Base-by-base conservation (phyloP, 2,797 vertebrate genomes). In the Chelmon rostratus region DNA sequence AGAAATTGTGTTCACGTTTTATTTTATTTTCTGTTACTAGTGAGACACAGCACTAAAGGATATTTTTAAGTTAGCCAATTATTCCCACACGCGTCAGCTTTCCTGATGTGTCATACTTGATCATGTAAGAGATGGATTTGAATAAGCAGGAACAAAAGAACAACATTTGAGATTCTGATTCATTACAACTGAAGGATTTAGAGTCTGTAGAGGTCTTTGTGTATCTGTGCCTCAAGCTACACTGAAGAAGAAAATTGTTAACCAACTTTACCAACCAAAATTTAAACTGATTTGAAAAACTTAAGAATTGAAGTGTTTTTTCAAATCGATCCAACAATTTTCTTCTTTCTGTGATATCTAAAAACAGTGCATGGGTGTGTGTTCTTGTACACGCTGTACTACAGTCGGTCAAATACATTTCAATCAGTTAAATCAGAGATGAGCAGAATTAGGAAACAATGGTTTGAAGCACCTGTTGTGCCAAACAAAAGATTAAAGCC, bases 191-290 rank as follows among this genome's bases (percentile, higher is more conserved):
- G 7, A 53, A 25, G 16, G 12, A n/a, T 15, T 54, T 28, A 5
- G 6, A 12, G 40, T 42, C 28, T 42, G 6, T 9, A 72, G 33
- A 54, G 9, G 12, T 33, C 4, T 6, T n/a, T 59, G n/a, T 68
- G 8, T 50, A 72, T 56, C 53, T 19, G 40, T 57, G 33, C 31
- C 31, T 42, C 23, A 63, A 53, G n/a, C 46, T 76, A 53, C 16
- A 53, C 23, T 21, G 46, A 49, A 3, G 49, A 49, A 49, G 8
- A 49, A 49, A 47, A 47, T 6, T 47, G 18, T 47, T 21, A 21
- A 47, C 8, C 46, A 49, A 49, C 8, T 9, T 6, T 16, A 44
- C 15, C 16, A 2, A 44, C 15, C 5, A 44, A 44, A 44, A 18
- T 46, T 46, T 40, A 16, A 44, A 44, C 18, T 44, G 42, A 15